phyloP scores from a whole-genome alignment of 1,140 invertebrate species.

The Drosophila tsacasi region DNA sequence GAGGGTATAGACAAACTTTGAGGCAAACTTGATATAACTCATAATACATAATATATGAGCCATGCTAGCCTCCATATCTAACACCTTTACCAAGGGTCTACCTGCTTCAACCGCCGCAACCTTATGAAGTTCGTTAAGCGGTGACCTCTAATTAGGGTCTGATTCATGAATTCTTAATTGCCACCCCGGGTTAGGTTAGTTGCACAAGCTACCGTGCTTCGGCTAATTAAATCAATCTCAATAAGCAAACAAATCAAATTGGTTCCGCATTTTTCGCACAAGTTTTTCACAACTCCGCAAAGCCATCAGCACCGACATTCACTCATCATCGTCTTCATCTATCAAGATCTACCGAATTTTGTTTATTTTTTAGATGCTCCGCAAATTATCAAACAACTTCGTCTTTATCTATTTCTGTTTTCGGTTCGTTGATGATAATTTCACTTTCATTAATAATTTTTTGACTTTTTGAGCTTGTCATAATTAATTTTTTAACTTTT shows the following conservation, averaged over 20 bases:
- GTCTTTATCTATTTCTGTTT: slow-evolving; percentile 14
- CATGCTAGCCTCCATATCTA: not conserved
- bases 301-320: slow-evolving; percentile 28
- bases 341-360: slow-evolving; percentile 57
- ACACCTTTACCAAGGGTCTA: slow-evolving; percentile 10
- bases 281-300: slow-evolving; percentile 49
- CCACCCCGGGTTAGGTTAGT: slow-evolving; percentile 32
- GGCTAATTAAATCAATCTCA: slow-evolving; percentile 58
- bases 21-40: not conserved
- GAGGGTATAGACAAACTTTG: not conserved
- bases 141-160: slow-evolving; percentile 42
- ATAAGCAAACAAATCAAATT: slow-evolving; percentile 32
- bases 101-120: not conserved
- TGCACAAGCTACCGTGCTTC: slow-evolving; percentile 44
- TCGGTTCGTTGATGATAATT: slow-evolving; percentile 51
- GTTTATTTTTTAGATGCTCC: slow-evolving; percentile 9
- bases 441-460: slow-evolving; percentile 72
- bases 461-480: slow-evolving; percentile 51
- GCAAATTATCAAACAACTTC: slow-evolving; percentile 35
- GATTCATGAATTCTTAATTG: slow-evolving; percentile 58
- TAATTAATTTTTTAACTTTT: slow-evolving; percentile 65
- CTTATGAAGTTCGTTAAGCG: slow-evolving; percentile 3
- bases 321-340: slow-evolving; percentile 44
- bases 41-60: not conserved
- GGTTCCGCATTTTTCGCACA: slow-evolving; percentile 58